These are phyloP conservation scores for Ovis aries DNA, from an alignment of 2,113 vertebrate genomes.

Conservation along the genomic window ARS-UI_Ramb_v3.0 NC_056064.1:32799501-32800000, in stretches of 20 bases:
- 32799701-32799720: neutral
- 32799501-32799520: neutral
- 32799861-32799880: neutral
- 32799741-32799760: neutral
- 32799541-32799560: neutral
- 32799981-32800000: neutral
- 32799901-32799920: neutral
- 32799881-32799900: neutral
- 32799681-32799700: neutral
- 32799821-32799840: neutral
- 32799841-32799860: neutral
- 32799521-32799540: neutral
- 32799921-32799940: neutral
- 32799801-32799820: neutral
- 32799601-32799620: neutral
- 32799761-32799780: neutral
- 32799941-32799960: neutral
- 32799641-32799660: neutral
- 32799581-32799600: neutral
- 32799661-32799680: neutral
- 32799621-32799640: accelerated
- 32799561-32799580: neutral
- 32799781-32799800: neutral
- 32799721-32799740: neutral
- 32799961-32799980: neutral